Evolutionary conservation across 2,113 vertebrate genomes (phyloP), one percentile per base, ranked within the genome.

Genomic region (Ameiurus melas): DNA sequence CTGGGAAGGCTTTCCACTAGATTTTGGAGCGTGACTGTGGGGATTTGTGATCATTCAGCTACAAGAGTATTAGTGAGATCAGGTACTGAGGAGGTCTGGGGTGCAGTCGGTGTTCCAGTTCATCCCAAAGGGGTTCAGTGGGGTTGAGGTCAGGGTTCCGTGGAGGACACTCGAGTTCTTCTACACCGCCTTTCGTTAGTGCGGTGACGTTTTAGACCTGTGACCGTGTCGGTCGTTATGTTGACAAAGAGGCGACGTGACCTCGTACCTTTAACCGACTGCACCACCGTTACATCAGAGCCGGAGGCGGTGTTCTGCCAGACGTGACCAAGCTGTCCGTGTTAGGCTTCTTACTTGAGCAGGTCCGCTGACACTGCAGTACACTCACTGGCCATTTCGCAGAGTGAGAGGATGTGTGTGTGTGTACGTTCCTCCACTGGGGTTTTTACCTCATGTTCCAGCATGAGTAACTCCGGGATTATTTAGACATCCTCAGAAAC

Each of bases 401-500:
- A 80, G 43, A 57, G n/a, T 8, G 79, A 36, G 55, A 5, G 51
- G 13, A 53, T 36, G 79, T 25, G 30, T 81, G 19, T 60, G 79
- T 57, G n/a, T 79, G 2, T 55, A 25, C 53, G 27, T 33, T 85
- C 33, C 22, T 75, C 25, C 75, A 30, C 36, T 78, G 85, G 60
- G 58, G 75, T 22, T 64, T 86, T 57, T 77, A 62, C 22, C 73
- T 55, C 55, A 51, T 51, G 57, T 80, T 80, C 55, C 14, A 80
- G 78, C 78, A 79, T 86, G 85, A 80, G 73, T 86, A 86, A 80
- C 47, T 55, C 20, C 13, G 77, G n/a, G 47, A 68, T 87, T 81
- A 57, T 87, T 87, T 81, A 81, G 17, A 87, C 66, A 87, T 87
- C 78, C 60, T 87, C 77, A 68, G 51, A 81, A 87, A 70, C 77